A percentile compares a stretch with the other conserved stretches of the same genome.
These are phyloP conservation scores for Atlantisia rogersi DNA, from an alignment of 2,113 vertebrate genomes.

Conservation along the genomic window DNA sequence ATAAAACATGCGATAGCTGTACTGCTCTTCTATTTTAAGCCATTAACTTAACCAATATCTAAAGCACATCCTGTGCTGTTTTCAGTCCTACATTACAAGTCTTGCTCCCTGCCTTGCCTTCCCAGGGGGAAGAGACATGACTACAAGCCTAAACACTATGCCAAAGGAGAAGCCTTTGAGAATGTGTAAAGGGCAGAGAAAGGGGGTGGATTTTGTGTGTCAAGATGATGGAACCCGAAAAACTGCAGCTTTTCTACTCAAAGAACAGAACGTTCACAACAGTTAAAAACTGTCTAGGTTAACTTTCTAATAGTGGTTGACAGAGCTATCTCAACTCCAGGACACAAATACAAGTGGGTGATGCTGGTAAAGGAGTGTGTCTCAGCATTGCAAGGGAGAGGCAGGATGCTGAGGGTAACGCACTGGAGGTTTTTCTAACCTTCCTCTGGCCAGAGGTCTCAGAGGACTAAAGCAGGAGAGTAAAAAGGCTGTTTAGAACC, in stretches of 20 bases:
- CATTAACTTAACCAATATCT: not conserved
- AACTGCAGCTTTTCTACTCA: not conserved
- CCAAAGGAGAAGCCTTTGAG: not conserved
- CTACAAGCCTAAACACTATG: not conserved
- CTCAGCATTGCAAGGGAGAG: not conserved
- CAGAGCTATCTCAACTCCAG: not conserved
- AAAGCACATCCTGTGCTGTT: not conserved
- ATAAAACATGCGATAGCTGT: not conserved
- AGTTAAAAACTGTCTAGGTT: not conserved
- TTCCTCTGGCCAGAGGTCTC: not conserved
- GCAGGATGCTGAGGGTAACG: not conserved
- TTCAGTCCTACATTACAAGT: not conserved
- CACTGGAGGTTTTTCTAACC: not conserved
- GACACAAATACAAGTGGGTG: not conserved
- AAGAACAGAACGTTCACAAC: not conserved
- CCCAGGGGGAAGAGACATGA: not conserved
- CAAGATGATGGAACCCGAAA: rapidly evolving
- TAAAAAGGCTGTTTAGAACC: not conserved
- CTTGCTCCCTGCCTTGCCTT: not conserved
- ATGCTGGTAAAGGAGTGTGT: not conserved
- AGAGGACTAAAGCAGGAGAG: not conserved
- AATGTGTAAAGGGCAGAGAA: not conserved
- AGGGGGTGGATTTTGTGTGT: not conserved
- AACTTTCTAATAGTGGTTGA: not conserved
- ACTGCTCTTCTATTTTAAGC: not conserved